Percentiles rank a stretch among this genome's conserved stretches.
Conservation (phyloP, 2,888 invertebrate species). For the Uloborus plumipes region DNA sequence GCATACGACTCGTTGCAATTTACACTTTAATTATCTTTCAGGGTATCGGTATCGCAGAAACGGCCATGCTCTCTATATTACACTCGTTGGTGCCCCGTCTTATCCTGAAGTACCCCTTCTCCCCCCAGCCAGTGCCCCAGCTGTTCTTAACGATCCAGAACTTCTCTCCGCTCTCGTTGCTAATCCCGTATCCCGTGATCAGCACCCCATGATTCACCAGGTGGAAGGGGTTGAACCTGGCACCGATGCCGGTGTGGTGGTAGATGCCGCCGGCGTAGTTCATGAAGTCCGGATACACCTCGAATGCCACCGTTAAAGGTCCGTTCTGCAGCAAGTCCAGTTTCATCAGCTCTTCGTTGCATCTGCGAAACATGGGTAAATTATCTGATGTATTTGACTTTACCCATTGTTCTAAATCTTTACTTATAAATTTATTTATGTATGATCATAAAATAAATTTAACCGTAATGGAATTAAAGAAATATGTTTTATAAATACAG, state of each 20-base stretch:
- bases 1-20: not conserved
- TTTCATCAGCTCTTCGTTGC: constrained; percentile 73
- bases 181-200: constrained; percentile 72
- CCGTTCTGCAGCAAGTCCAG: constrained; percentile 72
- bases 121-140: constrained; percentile 69
- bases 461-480: too few species aligned
- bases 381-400: not conserved
- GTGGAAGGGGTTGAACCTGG: constrained; percentile 72
- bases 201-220: constrained; percentile 72
- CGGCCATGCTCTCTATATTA: constrained; percentile 64
- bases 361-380: constrained; percentile 68
- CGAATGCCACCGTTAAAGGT: constrained; percentile 73
- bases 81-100: constrained; percentile 68
- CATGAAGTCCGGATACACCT: constrained; percentile 73
- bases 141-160: constrained; percentile 69
- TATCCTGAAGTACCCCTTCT: constrained; percentile 69
- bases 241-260: constrained; percentile 70
- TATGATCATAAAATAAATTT: not conserved
- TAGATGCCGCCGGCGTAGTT: constrained; percentile 73
- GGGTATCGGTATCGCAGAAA: constrained; percentile 64
- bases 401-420: not conserved
- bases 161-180: constrained; percentile 68
- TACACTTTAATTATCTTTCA: constrained; percentile 1
- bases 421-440: not conserved
- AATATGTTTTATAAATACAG: too few species aligned